Conservation (phyloP, 2,113 vertebrate genomes). For the Bucco capensis region DNA sequence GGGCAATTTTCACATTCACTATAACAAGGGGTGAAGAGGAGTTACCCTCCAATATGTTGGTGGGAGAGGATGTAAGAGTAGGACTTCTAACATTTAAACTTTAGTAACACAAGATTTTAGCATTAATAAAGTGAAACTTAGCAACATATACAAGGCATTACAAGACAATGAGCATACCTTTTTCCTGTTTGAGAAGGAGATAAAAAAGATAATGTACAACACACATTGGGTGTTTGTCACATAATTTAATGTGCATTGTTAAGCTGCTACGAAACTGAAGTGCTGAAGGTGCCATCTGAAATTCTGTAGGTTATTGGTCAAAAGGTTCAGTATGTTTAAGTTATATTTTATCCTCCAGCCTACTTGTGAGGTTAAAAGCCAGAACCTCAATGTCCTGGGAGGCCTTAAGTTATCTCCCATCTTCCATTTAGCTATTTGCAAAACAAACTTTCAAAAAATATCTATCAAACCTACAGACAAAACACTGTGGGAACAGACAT, state of each 20-base stretch:
- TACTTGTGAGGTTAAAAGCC: constrained; percentile 11
- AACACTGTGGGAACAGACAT: neutral
- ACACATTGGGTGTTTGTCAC: neutral
- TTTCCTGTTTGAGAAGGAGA: neutral
- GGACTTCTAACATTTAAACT: neutral
- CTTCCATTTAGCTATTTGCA: neutral
- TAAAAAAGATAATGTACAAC: neutral
- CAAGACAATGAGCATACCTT: neutral
- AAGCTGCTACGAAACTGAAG: neutral
- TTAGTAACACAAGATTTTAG: neutral
- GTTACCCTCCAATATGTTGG: neutral
- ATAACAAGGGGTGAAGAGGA: neutral
- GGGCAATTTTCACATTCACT: too few relatives aligned
- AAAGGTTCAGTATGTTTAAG: constrained; percentile 6
- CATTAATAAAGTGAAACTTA: neutral
- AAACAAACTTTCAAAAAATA: neutral
- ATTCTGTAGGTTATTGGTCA: neutral
- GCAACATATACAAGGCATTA: neutral
- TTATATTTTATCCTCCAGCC: neutral
- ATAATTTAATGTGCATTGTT: neutral
- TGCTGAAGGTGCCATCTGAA: neutral
- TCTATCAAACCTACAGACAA: neutral
- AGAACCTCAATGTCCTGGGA: neutral
- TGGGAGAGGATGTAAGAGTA: neutral
- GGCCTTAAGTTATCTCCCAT: neutral